These are phyloP conservation scores for Halocynthia aurantium DNA, from an alignment of 23 tunicate genomes.

Conservation along the genomic window DNA sequence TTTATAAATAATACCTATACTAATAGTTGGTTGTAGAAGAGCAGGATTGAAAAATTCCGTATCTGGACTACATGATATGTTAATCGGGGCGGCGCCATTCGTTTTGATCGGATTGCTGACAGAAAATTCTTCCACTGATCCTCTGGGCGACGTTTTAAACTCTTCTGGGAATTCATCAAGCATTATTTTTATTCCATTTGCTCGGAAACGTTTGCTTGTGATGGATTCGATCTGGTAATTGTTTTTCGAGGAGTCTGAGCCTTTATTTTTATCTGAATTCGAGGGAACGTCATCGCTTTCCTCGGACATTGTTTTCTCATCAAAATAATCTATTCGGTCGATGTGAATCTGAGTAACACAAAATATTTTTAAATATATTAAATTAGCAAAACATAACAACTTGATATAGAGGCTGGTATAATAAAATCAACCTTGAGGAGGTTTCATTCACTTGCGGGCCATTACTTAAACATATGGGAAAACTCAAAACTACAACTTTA, in stretches of 20 bases:
- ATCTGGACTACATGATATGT: too few relatives aligned
- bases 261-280: neutral
- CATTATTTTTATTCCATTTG: slow-evolving; percentile 27
- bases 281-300: slow-evolving; percentile 11
- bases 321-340: slow-evolving; percentile 28
- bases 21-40: too few relatives aligned
- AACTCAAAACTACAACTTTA: neutral
- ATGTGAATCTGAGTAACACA: neutral
- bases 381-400: too few relatives aligned
- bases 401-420: neutral
- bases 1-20: too few relatives aligned
- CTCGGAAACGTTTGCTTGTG: slow-evolving; percentile 40
- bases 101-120: too few relatives aligned
- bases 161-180: slow-evolving; percentile 7
- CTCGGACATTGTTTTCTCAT: slow-evolving; percentile 15
- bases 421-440: neutral
- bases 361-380: too few relatives aligned
- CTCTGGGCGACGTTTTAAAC: neutral
- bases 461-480: too few relatives aligned
- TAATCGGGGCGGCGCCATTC: too few relatives aligned
- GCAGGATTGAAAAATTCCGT: too few relatives aligned
- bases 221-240: slow-evolving; percentile 7
- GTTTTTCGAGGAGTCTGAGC: neutral
- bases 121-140: too few relatives aligned
- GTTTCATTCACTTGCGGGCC: too few relatives aligned